These are phyloP conservation scores for Cherax destructor DNA, from an alignment of 1,140 invertebrate genomes.

Conservation along the genomic window DNA sequence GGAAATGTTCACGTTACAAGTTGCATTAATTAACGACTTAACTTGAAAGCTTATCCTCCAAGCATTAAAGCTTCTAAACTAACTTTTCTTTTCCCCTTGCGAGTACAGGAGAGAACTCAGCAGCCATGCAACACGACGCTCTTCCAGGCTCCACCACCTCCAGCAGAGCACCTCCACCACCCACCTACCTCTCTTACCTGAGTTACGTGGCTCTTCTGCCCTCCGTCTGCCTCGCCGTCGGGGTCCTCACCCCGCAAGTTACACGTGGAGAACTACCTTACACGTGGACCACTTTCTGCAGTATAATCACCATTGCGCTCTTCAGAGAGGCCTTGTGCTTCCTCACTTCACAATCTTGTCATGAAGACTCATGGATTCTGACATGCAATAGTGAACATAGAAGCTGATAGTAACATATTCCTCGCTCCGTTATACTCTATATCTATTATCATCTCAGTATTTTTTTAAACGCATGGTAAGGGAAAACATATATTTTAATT, in stretches of 20 bases:
- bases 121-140: slow-evolving; percentile 50
- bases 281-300: neutral
- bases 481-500: no score
- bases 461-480: no score
- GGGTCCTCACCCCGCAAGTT: neutral
- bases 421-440: no score
- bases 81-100: neutral
- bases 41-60: no score
- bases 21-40: no score
- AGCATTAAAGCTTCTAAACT: no score
- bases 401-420: neutral
- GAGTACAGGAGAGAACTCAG: slow-evolving; percentile 43
- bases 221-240: neutral
- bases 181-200: neutral
- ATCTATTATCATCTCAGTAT: no score
- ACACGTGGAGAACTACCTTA: neutral
- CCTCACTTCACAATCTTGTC: neutral
- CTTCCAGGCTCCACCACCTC: neutral
- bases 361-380: neutral
- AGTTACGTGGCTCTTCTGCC: neutral
- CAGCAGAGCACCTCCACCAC: neutral
- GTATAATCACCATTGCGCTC: neutral
- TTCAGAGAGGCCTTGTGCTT: neutral
- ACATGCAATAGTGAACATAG: neutral
- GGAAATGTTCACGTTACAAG: no score